Evolutionary conservation across 2,113 vertebrate genomes (phyloP), one percentile per base, ranked within the genome.

Genomic region (Etia nguti): DNA sequence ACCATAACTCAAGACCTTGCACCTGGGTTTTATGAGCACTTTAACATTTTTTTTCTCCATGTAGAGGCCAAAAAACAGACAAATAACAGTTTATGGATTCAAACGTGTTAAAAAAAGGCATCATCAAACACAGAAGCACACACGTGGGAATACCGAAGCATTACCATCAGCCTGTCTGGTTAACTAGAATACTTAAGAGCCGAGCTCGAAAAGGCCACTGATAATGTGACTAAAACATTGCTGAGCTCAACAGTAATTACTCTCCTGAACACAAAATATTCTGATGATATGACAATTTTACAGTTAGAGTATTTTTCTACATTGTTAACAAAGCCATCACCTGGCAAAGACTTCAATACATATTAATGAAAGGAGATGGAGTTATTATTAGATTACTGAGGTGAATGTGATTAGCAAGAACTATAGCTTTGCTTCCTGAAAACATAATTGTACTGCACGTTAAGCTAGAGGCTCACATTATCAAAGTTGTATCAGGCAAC

Each of bases 401-500:
- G 87, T 92, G 93, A 87, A 87, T 79, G 87, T 90, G 82, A 93
- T 94, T 92, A 95, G 77, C 81, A 82, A 87, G 86, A 92, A 93
- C 91, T 91, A 93, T 92, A 90, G 88, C 89, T 90, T 89, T 88
- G 82, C 82, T 89, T 91, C 85, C 89, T 87, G 83, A 93, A 92
- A 94, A 91, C 84, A 92, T 90, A 88, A 94, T 91, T 92, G 92
- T 86, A 82, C 86, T 88, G 84, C 57, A 79, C 82, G 90, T 90
- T 92, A 92, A 91, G 90, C 92, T 93, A 73, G 86, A 89, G 92
- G 89, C 90, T 95, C 90, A 91, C 83, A 92, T 90, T 94, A 94
- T 96, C 94, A 93, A 94, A 94, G 90, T 94, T 90, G 90, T 92
- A 94, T 93, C 90, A 91, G 86, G 43, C 88, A 92, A 93, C 93